A percentile compares a stretch with the other conserved stretches of the same genome.
Conservation (phyloP, 2,888 invertebrate genomes). For the Teleogryllus oceanicus region DNA sequence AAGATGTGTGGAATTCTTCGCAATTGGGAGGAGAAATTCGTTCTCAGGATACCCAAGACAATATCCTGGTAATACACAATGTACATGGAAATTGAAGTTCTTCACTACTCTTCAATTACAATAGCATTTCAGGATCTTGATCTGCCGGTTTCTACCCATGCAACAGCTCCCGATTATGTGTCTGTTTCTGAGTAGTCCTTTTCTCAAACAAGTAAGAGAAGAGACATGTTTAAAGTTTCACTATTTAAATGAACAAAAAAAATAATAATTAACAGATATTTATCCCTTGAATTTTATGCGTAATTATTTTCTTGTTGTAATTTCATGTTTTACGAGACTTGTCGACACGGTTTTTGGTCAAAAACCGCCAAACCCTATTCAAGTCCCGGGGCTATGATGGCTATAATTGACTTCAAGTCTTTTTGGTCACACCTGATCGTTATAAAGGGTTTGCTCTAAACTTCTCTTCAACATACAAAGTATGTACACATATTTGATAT, state of each 20-base stretch:
- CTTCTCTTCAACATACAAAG: slow-evolving; percentile 56
- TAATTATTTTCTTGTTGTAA: no score
- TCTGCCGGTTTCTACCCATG: not conserved
- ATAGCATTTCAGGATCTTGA: slow-evolving; percentile 48
- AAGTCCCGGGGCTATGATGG: not conserved
- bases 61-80: slow-evolving; percentile 55
- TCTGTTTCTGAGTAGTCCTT: slow-evolving; percentile 21
- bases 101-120: slow-evolving; percentile 50
- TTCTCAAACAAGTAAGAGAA: slow-evolving; percentile 27
- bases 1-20: slow-evolving; percentile 72
- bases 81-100: slow-evolving; percentile 47
- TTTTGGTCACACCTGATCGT: not conserved
- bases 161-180: slow-evolving; percentile 25
- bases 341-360: not conserved
- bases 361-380: not conserved
- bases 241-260: no score
- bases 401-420: not conserved
- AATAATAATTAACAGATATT: no score
- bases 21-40: slow-evolving; percentile 57
- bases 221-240: no score
- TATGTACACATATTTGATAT: slow-evolving; percentile 40
- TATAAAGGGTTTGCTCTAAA: slow-evolving; percentile 59
- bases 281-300: no score
- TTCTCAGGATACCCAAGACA: slow-evolving; percentile 63
- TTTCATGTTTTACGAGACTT: no score